These are phyloP conservation scores for Dynastes grantii DNA, from an alignment of 2,888 invertebrate genomes.

Conservation along the genomic window DNA sequence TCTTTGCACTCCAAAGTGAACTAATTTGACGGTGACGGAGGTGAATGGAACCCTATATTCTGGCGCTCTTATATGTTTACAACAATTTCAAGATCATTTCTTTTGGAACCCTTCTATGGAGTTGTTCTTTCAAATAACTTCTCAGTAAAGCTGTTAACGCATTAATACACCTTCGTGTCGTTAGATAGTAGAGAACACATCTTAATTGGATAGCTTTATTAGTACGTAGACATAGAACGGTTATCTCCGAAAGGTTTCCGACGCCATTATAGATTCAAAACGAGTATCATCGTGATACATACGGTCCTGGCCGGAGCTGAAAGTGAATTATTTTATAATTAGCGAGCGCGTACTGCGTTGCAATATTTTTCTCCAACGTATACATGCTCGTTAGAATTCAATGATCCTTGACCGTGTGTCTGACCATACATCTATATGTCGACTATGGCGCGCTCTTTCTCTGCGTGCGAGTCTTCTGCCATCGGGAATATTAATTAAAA, in stretches of 20 bases:
- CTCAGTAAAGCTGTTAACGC: too few relatives aligned
- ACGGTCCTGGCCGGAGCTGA: not conserved
- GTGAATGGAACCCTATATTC: too few relatives aligned
- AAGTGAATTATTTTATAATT: constrained; percentile 35
- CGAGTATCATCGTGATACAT: constrained; percentile 9
- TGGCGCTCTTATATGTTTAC: too few relatives aligned
- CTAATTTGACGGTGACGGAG: too few relatives aligned
- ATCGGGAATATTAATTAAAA: constrained; percentile 40
- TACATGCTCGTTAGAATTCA: too few relatives aligned
- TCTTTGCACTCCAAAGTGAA: too few relatives aligned
- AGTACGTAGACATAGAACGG: not conserved
- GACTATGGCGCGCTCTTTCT: not conserved
- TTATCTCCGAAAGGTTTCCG: not conserved
- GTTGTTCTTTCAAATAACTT: too few relatives aligned
- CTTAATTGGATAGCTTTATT: not conserved
- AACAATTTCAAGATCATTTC: too few relatives aligned
- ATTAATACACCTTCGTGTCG: too few relatives aligned
- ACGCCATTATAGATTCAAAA: constrained; percentile 10
- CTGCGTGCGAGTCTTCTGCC: not conserved
- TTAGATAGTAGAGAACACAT: too few relatives aligned
- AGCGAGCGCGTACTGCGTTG: not conserved
- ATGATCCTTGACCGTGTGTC: not conserved
- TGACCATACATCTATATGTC: not conserved
- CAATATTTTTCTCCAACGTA: too few relatives aligned
- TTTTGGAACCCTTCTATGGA: too few relatives aligned